Evolutionary conservation across 2,888 invertebrate species (phyloP), one percentile per base, ranked within the genome.

Genomic region (Stramonita haemastoma): DNA sequence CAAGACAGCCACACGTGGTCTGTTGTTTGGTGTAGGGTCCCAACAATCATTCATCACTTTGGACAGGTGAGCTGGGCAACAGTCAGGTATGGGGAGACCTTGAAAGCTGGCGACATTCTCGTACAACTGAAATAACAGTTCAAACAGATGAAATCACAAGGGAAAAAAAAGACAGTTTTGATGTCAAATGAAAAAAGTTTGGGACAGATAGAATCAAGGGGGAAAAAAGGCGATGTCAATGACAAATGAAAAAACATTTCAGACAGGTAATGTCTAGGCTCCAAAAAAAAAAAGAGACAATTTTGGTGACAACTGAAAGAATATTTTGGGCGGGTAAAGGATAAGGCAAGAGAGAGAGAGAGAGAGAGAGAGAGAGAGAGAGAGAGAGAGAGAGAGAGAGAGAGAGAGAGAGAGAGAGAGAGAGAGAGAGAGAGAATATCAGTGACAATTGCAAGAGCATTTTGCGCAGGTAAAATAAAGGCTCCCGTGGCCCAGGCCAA

Each of bases 101-200:
- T 66, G 36, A 17, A 17, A 29, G 36, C 70, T 22, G 8, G n/a
- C 36, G 11, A 86, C 29, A 36, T 87, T 87, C 87, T 87, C 87
- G n/a, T 87, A 87, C 36, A 87, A 46, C 85, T 85, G 85, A 83
- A 83, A 79, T 77, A 46, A 46, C 46, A 46, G 2, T 46, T 46
- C 46, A 2, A 46, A 46, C 46, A 66, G 66, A 66, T 17, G 5
- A 22, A 66, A 15, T 19, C 4, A 22, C 1, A 2, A 60, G 22
- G 60, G 57, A 8, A 57, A 60, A 22, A 22, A 15, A 60, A 60
- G 60, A 22, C 60, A 60, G 13, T 60, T 60, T 60, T 13, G 2
- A 15, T 60, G 60, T 73, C 8, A 32, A 22, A 73, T n/a, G 8
- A 73, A n/a, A 73, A 13, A n/a, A n/a, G 73, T n/a, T 22, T n/a